Base-by-base conservation (phyloP, 2,888 invertebrate species). In the Eugnorisma glareosa region DNA sequence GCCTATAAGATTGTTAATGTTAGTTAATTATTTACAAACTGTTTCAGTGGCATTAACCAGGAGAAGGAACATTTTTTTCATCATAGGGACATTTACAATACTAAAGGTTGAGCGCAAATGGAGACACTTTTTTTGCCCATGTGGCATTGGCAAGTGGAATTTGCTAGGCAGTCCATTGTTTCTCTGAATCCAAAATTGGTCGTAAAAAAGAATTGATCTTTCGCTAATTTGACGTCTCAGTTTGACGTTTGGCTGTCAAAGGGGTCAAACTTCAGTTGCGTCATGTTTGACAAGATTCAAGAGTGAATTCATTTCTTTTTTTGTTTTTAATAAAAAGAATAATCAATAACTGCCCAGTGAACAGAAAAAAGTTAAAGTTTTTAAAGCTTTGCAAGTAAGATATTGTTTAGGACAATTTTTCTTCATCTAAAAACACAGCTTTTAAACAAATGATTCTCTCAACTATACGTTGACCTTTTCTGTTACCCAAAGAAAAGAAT, bases 11-110 rank as follows among this genome's bases (percentile, higher is more conserved):
- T 83, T 85, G 59, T 79, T 80, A 86, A 83, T 84, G 82, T 86
- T 86, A 86, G 80, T 79, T 86, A 77, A 83, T 77, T 88, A 86
- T 89, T 86, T 89, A 88, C 85, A 89, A 88, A 82, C 78, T 57
- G 67, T 79, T 78, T 84, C 70, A 75, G 79, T 87, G 84, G 81
- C 82, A 68, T 81, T 63, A 75, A 75, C 73, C 81, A 85, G 57
- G 31, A 77, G 88, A 86, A 89, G 81, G 88, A 87, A 90, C 93
- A 92, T 94, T 90, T 91, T 77, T 83, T 83, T 83, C 79, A 77
- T 75, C 86, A 51, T 85, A 84, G 81, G 86, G 84, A 89, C 90
- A 90, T 93, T 72, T 90, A 90, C 79, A 87, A 77, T 90, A 90
- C 72, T 87, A 81, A 78, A 81, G 70, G 66, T 77, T 80, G 74